Evolutionary conservation across 2,797 vertebrate species (phyloP).

Genomic region (Sebastes diaconus): DNA sequence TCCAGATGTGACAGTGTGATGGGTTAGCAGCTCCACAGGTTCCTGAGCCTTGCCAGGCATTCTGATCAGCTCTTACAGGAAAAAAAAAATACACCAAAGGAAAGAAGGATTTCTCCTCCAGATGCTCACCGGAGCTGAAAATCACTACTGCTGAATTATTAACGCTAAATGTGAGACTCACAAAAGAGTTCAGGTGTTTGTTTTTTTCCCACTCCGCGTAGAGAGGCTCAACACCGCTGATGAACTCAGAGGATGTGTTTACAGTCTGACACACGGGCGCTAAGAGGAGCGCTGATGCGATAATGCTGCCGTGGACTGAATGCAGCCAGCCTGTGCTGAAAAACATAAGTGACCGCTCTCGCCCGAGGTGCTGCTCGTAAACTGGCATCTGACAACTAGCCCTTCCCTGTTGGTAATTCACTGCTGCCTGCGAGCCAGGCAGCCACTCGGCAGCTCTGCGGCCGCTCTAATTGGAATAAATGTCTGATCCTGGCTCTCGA

Average conservation of each 20-base stretch:
- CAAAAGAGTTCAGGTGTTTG: not conserved
- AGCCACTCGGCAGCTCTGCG: conserved; percentile 28
- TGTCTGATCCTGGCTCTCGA: conserved; percentile 26
- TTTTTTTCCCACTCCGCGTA: not conserved
- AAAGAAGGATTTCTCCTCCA: conserved; percentile 25
- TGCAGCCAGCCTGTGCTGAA: conserved; percentile 5
- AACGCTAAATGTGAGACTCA: conserved; percentile 21
- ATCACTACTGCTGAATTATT: conserved; percentile 49
- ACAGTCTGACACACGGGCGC: conserved; percentile 32
- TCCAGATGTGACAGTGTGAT: conserved; percentile 58
- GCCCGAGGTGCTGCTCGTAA: conserved; percentile 34
- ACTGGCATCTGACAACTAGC: conserved; percentile 48
- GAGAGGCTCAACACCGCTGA: not conserved
- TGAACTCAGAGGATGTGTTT: conserved; percentile 32
- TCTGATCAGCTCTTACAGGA: conserved; percentile 33
- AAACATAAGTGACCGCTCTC: conserved; percentile 38
- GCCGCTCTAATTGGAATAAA: conserved; percentile 59
- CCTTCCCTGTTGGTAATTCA: conserved; percentile 54
- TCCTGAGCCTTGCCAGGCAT: conserved; percentile 13
- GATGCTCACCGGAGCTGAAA: conserved; percentile 49
- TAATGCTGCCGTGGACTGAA: conserved; percentile 24
- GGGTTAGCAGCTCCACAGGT: conserved; percentile 29
- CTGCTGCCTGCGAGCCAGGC: conserved; percentile 38
- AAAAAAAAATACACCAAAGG: not conserved
- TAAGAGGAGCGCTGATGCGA: conserved; percentile 23